phyloP scores from a whole-genome alignment of 2,888 invertebrate genomes.

The Euplagia quadripunctaria region DNA sequence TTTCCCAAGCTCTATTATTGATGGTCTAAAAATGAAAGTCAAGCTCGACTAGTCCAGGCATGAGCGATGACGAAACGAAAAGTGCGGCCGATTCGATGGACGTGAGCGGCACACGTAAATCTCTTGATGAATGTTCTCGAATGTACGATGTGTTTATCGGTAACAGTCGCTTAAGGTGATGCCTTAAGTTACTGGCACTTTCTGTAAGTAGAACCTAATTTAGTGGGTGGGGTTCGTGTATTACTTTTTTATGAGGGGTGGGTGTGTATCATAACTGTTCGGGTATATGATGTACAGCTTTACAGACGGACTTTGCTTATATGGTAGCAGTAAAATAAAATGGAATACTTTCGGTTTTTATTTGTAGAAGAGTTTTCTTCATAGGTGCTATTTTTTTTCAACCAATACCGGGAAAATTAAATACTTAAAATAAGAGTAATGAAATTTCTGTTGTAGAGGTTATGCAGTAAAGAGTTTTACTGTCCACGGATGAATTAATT shows the following conservation, averaged over 20 bases:
- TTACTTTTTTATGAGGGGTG: slow-evolving; percentile 25
- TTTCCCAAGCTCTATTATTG: slow-evolving; percentile 44
- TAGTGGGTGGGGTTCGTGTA: slow-evolving; percentile 25
- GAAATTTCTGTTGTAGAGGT: no score
- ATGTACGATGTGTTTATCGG: slow-evolving; percentile 51
- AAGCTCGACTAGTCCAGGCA: slow-evolving; percentile 44
- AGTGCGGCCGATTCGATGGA: slow-evolving; percentile 41
- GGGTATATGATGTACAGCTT: slow-evolving; percentile 13
- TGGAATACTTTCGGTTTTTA: neutral
- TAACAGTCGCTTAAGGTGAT: slow-evolving; percentile 36
- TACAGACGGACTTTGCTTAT: slow-evolving; percentile 6
- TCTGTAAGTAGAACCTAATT: slow-evolving; percentile 25
- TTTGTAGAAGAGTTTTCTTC: neutral
- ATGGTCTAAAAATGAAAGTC: slow-evolving; percentile 54
- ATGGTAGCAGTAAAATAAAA: slow-evolving; percentile 1
- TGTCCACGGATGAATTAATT: no score
- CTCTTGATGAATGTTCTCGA: slow-evolving; percentile 54
- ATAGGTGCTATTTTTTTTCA: no score
- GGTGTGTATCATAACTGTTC: slow-evolving; percentile 13
- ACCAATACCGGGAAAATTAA: no score
- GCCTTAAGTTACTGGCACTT: slow-evolving; percentile 32
- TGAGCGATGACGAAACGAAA: slow-evolving; percentile 53
- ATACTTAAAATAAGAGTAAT: no score
- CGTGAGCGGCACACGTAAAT: slow-evolving; percentile 53
- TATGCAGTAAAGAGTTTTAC: no score